Base-by-base conservation (phyloP, 2,888 invertebrate species). In the Lasioglossum calceatum region DNA sequence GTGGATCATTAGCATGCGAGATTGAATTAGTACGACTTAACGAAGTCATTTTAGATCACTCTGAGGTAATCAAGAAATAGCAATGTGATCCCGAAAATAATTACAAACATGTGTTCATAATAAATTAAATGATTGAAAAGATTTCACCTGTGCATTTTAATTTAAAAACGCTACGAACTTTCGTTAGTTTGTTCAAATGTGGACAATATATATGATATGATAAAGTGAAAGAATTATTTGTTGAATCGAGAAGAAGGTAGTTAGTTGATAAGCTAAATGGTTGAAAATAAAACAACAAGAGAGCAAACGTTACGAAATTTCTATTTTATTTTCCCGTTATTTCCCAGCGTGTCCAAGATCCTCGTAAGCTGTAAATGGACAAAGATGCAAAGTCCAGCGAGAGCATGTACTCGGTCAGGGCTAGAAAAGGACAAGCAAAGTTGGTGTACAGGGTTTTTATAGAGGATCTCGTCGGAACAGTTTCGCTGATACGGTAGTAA, bases 401-500 rank as follows among this genome's bases (percentile, higher is more conserved):
- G 16, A 32, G 16, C 64, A 32, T 64, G 64, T 32, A 16, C 64
- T 27, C 64, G 32, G 32, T 16, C 64, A 32, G 64, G 7, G 16
- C 27, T 32, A 70, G 27, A 79, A 82, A 85, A 71, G 79, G 64
- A 39, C n/a, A 79, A 44, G 72, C 44, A 39, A 61, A 27, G 27
- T 50, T 39, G 44, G 70, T 7, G 19, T 7, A 16, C 72, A 70
- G 72, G 90, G 74, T 88, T 36, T 71, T 84, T 79, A 75, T 84
- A 76, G 79, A 58, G 81, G 78, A 77, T 83, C 84, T 81, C 79
- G 61, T 27, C 64, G 79, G 39, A 64, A 71, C 79, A 36, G 73
- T 77, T 87, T 78, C 76, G 81, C 86, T 85, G 87, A 84, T 88
- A 82, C 82, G 80, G 78, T 79, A 77, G 84, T 86, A 90, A 90